phyloP scores from a whole-genome alignment of 2,113 vertebrate species.

The Miniopterus natalensis region DNA sequence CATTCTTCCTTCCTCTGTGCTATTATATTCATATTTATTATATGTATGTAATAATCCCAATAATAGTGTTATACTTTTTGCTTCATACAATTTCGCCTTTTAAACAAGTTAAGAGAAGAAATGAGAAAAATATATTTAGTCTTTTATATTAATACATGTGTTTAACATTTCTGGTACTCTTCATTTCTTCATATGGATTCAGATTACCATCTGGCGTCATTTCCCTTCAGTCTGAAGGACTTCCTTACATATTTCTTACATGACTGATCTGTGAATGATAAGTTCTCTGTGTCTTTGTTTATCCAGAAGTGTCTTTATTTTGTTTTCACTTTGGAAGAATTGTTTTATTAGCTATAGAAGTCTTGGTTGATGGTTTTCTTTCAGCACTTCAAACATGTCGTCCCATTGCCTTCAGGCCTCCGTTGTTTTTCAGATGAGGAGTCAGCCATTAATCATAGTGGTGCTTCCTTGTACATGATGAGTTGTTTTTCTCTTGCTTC shows the following conservation, averaged over 20 bases:
- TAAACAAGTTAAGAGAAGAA: neutral
- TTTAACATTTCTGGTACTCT: neutral
- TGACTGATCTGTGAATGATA: neutral
- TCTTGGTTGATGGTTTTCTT: neutral
- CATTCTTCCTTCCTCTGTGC: neutral
- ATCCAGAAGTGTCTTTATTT: neutral
- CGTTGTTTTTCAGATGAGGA: neutral
- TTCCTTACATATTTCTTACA: neutral
- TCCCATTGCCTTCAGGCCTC: neutral
- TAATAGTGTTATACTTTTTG: neutral
- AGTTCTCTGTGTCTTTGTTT: neutral
- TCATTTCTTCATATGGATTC: neutral
- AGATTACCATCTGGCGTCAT: neutral
- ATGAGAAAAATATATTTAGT: neutral
- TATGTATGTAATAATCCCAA: neutral
- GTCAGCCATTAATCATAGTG: neutral
- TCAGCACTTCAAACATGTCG: neutral
- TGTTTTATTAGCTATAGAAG: neutral
- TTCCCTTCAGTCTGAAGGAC: neutral
- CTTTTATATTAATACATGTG: neutral
- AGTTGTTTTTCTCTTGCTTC: conserved; percentile 17
- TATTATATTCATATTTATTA: neutral
- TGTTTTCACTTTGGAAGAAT: neutral
- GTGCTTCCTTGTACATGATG: neutral
- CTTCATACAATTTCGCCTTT: neutral